Conservation (phyloP, 2,797 vertebrate species). For the Silurus aristotelis region DNA sequence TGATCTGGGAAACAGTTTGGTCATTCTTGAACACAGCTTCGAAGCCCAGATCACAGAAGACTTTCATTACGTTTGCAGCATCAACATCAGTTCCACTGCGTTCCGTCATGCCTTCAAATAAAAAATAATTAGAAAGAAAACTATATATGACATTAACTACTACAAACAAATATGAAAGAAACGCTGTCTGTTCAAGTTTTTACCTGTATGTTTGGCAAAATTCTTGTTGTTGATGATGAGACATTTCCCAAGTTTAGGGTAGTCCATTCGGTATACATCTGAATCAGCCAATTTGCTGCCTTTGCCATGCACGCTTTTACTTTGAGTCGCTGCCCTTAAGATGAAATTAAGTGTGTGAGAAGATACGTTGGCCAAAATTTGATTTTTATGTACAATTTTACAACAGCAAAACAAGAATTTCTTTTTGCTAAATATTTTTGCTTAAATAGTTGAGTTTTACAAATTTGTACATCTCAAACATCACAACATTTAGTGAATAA, state of each 20-base stretch:
- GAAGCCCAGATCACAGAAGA: conserved; percentile 68
- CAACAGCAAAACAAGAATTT: background rate
- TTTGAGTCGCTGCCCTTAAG: background rate
- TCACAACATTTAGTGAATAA: background rate
- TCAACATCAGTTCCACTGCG: conserved; percentile 73
- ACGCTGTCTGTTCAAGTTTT: background rate
- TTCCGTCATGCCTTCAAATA: conserved; percentile 59
- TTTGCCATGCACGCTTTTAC: conserved; percentile 4
- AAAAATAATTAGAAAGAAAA: conserved; percentile 14
- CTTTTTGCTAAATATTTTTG: background rate
- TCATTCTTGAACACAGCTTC: conserved; percentile 54
- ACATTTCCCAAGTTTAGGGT: conserved; percentile 77
- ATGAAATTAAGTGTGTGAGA: background rate
- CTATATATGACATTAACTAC: background rate
- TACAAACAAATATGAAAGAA: background rate
- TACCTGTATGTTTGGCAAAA: conserved; percentile 76
- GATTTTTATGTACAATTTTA: background rate
- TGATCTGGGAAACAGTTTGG: conserved; percentile 63
- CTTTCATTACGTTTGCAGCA: conserved; percentile 45
- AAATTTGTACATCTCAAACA: background rate
- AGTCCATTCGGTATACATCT: conserved; percentile 74
- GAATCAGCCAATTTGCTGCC: background rate
- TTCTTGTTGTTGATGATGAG: conserved; percentile 88
- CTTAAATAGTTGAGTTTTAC: background rate
- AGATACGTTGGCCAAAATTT: background rate